Evolutionary conservation across 2,113 vertebrate species (phyloP).

Genomic region (Pelecanoides urinatrix): DNA sequence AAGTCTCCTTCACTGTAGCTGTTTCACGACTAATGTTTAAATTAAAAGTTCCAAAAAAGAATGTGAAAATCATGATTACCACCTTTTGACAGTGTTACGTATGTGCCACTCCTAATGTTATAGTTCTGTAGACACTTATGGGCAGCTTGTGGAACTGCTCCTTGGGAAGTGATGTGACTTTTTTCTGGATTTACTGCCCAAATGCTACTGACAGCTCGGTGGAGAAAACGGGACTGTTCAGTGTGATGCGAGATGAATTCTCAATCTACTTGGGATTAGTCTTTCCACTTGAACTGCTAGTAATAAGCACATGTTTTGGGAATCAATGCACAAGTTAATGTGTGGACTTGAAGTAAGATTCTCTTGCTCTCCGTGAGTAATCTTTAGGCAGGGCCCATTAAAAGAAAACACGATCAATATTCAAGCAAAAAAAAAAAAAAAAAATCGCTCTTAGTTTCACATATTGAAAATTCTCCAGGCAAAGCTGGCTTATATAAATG

Average conservation of each 20-base stretch:
- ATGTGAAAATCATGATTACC: neutral
- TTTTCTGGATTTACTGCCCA: neutral
- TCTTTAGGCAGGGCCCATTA: neutral
- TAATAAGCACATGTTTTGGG: neutral
- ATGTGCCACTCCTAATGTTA: neutral
- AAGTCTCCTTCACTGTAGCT: neutral
- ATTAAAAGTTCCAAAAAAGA: neutral
- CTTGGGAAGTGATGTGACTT: neutral
- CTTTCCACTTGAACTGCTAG: neutral
- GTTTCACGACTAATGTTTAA: neutral
- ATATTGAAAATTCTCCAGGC: neutral
- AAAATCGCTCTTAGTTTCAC: neutral
- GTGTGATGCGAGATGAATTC: neutral
- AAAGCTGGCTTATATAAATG: neutral
- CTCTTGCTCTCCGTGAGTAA: neutral
- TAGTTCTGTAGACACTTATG: neutral
- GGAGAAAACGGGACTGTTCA: neutral
- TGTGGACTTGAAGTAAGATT: neutral
- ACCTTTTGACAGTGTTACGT: neutral
- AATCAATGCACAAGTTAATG: neutral
- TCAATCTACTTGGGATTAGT: neutral
- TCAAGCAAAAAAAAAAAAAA: neutral
- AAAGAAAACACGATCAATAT: neutral
- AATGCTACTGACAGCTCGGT: neutral
- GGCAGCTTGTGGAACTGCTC: neutral